Base-by-base conservation (phyloP, 2,888 invertebrate species). In the Epinotia demarniana region DNA sequence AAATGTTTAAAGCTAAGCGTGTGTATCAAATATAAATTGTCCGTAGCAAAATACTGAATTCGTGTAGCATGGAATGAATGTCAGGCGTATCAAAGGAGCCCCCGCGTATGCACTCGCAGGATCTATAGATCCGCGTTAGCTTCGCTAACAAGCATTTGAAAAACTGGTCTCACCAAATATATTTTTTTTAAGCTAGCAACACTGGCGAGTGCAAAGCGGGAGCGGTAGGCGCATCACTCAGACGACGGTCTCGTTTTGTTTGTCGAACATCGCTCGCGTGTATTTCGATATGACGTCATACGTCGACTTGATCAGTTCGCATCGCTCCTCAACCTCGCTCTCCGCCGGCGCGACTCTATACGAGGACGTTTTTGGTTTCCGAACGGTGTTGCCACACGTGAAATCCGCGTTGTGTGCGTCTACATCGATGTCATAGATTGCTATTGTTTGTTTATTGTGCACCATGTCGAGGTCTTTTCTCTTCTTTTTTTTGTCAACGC, bases 241-340 rank as follows among this genome's bases (percentile, higher is more conserved):
- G 64, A 93, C 93, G 85, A 93, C 92, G 80, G 93, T 92, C 86
- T 93, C 93, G 85, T 88, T 89, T 80, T 88, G 89, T 79, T 89
- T 92, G 63, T 93, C 93, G 84, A 94, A 94, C 91, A 94, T 92
- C 39, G 93, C 92, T 78, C 93, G 85, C 64, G 93, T 93, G 79
- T 93, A 93, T 82, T 92, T 93, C 73, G 92, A 85, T 75, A 94
- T 93, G 23, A 87, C 93, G 19, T 93, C 94, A 81, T 93, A 93
- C 64, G 93, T 94, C 39, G 91, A 89, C 81, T 92, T 93, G 46
- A 94, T 89, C 43, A 94, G 84, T 76, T 94, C 93, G 81, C 93
- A 94, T 12, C 92, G 84, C 69, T 91, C 92, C 76, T 91, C 93
- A 57, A 90, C 87, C 68, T 93, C 91, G 75, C 86, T 86, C 19